Conservation (phyloP, 2,797 vertebrate species). For the Trematomus bernacchii region DNA sequence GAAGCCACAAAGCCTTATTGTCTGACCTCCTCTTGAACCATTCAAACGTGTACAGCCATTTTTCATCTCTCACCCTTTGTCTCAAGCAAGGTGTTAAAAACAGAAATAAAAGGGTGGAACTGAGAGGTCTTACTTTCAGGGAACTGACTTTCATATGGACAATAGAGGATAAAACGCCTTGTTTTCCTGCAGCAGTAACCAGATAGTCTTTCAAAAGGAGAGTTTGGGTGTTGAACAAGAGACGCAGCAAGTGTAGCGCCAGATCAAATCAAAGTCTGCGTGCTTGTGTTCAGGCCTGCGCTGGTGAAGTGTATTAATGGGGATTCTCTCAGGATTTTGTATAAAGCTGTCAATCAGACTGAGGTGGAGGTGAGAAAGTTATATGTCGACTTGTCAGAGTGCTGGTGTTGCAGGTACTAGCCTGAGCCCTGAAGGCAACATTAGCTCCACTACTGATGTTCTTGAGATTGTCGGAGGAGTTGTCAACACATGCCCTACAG, state of each 20-base stretch:
- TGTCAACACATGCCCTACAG: constrained; percentile 70
- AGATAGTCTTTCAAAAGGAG: constrained; percentile 58
- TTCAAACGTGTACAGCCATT: constrained; percentile 22
- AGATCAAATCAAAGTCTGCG: constrained; percentile 16
- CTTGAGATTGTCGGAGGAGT: constrained; percentile 53
- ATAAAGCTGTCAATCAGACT: constrained; percentile 62
- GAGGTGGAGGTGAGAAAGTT: constrained; percentile 59
- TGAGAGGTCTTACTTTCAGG: constrained; percentile 51
- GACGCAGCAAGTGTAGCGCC: constrained; percentile 20
- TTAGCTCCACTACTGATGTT: constrained; percentile 54
- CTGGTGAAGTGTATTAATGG: constrained; percentile 42
- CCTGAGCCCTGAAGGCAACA: constrained; percentile 65
- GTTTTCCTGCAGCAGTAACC: constrained; percentile 73
- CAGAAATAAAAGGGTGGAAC: constrained; percentile 63
- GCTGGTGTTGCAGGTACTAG: constrained; percentile 62
- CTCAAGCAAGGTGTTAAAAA: constrained; percentile 59
- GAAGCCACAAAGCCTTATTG: constrained; percentile 57
- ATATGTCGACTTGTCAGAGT: constrained; percentile 52
- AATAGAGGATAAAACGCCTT: constrained; percentile 43
- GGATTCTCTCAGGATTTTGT: constrained; percentile 28
- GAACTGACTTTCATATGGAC: constrained; percentile 75
- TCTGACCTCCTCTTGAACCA: constrained; percentile 57
- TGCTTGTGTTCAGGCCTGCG: constrained; percentile 21
- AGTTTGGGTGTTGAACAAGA: constrained; percentile 40
- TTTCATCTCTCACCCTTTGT: constrained; percentile 52